Evolutionary conservation across 2,888 invertebrate genomes (phyloP).

Genomic region (Resseliella maxima): DNA sequence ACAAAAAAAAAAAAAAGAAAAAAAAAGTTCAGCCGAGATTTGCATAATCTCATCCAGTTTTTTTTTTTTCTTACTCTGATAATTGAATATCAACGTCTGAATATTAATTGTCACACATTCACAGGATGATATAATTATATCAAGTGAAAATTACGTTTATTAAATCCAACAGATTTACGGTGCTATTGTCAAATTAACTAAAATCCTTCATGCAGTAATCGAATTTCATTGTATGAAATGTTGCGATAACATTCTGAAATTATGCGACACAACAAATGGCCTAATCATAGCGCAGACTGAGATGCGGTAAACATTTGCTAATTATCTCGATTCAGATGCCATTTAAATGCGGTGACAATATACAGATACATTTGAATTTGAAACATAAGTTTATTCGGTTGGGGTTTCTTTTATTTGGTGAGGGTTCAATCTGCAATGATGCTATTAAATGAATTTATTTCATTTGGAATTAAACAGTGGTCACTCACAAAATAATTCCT

Average conservation of each 20-base stretch:
- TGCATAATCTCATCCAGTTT: too few species aligned
- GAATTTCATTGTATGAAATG: neutral
- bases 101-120: neutral
- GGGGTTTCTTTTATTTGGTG: neutral
- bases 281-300: neutral
- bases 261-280: neutral
- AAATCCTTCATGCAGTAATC: neutral
- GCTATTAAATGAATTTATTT: neutral
- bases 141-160: neutral
- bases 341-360: neutral
- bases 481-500: neutral
- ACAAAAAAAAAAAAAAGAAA: too few species aligned
- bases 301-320: constrained; percentile 21
- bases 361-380: neutral
- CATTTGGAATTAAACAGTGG: neutral
- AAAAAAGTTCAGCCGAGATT: too few species aligned
- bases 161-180: neutral
- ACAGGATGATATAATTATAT: neutral
- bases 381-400: neutral
- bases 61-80: too few species aligned
- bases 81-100: neutral
- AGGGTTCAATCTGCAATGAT: neutral
- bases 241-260: neutral
- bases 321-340: neutral
- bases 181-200: constrained; percentile 25